phyloP scores from a whole-genome alignment of 2,797 vertebrate genomes.

The Hylomyscus alleni region DNA sequence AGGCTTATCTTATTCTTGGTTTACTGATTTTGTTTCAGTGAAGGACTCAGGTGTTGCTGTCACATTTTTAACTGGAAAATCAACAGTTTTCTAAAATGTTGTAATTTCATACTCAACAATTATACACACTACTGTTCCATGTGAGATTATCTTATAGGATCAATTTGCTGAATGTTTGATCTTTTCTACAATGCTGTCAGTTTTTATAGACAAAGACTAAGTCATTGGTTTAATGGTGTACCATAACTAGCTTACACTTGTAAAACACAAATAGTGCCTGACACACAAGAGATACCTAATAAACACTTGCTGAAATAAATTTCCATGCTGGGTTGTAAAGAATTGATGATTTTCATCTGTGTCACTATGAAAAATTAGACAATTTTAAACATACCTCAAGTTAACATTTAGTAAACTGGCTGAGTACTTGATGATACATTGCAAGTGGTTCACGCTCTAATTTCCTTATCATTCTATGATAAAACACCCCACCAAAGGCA shows the following conservation, averaged over 20 bases:
- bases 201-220: slow-evolving; percentile 16
- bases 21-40: slow-evolving; percentile 24
- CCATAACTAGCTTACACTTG: not conserved
- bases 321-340: not conserved
- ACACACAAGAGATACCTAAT: not conserved
- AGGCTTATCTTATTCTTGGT: not conserved
- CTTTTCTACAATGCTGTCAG: not conserved
- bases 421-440: not conserved
- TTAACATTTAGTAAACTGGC: not conserved
- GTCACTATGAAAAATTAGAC: slow-evolving; percentile 7
- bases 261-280: not conserved
- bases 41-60: not conserved
- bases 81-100: slow-evolving; percentile 57
- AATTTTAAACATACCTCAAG: slow-evolving; percentile 7
- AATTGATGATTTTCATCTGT: not conserved
- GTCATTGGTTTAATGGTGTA: not conserved
- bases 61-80: slow-evolving; percentile 20
- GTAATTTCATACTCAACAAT: not conserved
- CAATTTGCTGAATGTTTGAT: not conserved
- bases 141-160: not conserved
- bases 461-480: not conserved
- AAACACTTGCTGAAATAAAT: slow-evolving; percentile 39
- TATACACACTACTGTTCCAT: not conserved
- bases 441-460: not conserved
- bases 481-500: not conserved